These are phyloP conservation scores for Gobius niger DNA, from an alignment of 2,113 vertebrate species.

Conservation along the genomic window DNA sequence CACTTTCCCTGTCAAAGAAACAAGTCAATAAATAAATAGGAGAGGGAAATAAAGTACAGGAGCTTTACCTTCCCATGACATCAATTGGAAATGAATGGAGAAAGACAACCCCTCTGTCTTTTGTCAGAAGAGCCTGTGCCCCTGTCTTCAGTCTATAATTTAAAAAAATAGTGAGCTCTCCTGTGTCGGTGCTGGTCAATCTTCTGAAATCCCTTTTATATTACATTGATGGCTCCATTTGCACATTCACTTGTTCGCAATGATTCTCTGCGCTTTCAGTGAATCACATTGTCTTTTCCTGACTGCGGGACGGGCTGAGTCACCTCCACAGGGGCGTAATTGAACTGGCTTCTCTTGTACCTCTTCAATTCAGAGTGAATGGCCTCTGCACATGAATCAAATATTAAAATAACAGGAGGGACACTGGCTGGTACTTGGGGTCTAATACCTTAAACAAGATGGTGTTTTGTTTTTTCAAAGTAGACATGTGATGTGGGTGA, in stretches of 20 bases:
- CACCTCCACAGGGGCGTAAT: conserved; percentile 5
- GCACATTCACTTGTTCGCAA: neutral
- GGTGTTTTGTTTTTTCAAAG: neutral
- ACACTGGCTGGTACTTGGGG: neutral
- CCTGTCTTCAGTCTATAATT: neutral
- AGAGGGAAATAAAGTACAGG: too few species aligned
- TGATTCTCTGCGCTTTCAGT: neutral
- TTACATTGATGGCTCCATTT: neutral
- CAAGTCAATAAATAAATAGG: too few species aligned
- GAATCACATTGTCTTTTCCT: conserved; percentile 13
- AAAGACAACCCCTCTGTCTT: neutral
- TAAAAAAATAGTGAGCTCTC: neutral
- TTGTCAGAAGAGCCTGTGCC: neutral
- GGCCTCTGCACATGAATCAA: conserved; percentile 1
- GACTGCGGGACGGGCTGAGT: conserved; percentile 12
- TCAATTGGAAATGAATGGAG: neutral
- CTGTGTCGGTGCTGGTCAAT: neutral
- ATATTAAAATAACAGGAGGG: neutral
- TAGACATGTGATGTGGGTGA: neutral
- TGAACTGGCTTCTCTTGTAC: neutral
- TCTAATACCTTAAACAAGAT: neutral
- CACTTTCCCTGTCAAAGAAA: too few species aligned
- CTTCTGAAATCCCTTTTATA: neutral
- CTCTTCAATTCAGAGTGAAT: conserved; percentile 23
- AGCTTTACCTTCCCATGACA: too few species aligned